phyloP scores from a whole-genome alignment of 2,797 vertebrate genomes.

The Eurystomus glaucurus region DNA sequence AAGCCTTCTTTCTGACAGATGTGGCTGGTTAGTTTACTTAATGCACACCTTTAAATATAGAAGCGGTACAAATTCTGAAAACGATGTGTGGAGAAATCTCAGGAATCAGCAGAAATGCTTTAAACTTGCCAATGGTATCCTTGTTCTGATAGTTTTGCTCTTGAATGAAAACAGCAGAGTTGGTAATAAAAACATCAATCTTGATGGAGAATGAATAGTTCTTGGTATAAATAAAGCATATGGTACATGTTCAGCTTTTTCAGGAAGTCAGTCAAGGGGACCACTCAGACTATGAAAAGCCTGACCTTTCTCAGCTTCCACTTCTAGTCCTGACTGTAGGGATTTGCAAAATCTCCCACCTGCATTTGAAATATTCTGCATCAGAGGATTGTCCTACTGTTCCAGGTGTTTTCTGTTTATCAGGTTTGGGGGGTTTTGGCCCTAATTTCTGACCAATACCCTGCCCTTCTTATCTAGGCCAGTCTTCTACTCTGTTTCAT shows the following conservation, averaged over 20 bases:
- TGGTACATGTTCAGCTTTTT: not conserved
- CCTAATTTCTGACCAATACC: not conserved
- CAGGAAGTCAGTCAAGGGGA: not conserved
- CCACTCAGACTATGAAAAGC: not conserved
- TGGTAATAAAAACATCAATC: not conserved
- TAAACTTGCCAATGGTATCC: not conserved
- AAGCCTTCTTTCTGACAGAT: not conserved
- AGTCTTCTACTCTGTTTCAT: not conserved
- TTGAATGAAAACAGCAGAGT: not conserved
- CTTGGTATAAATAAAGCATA: not conserved
- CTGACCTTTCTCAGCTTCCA: not conserved
- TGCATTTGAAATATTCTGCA: not conserved
- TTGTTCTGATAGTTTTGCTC: not conserved
- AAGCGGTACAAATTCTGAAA: not conserved
- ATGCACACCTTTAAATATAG: not conserved
- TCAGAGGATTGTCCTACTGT: not conserved
- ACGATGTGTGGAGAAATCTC: not conserved
- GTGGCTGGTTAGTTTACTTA: not conserved
- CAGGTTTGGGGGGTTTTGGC: accelerated
- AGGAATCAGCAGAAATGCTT: not conserved
- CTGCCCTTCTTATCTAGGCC: not conserved
- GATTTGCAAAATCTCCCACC: not conserved
- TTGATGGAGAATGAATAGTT: not conserved
- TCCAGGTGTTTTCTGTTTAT: not conserved
- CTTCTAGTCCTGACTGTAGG: not conserved